These are phyloP conservation scores for Wiebesia pumilae DNA, from an alignment of 1,140 invertebrate genomes.

Conservation along the genomic window DNA sequence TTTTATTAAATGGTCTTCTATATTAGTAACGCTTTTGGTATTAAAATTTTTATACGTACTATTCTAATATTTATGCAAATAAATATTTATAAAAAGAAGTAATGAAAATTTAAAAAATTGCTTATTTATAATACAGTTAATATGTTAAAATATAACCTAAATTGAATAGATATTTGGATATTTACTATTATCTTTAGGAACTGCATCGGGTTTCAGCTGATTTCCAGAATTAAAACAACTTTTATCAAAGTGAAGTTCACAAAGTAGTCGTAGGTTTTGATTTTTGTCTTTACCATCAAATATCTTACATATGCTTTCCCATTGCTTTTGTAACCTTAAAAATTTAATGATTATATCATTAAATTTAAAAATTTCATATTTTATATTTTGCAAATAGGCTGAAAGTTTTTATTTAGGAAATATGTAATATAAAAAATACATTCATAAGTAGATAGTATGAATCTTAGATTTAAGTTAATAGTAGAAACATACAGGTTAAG, in stretches of 20 bases:
- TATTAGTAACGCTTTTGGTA: too few species aligned
- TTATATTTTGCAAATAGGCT: neutral
- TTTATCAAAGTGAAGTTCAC: conserved; percentile 60
- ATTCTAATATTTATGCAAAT: too few species aligned
- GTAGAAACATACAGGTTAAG: neutral
- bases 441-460: neutral
- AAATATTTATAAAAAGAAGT: too few species aligned
- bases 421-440: neutral
- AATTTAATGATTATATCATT: conserved; percentile 19
- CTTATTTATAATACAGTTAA: too few species aligned
- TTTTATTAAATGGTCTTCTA: too few species aligned
- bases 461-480: neutral
- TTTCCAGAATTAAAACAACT: conserved; percentile 38
- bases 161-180: neutral
- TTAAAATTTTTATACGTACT: too few species aligned
- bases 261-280: conserved; percentile 46
- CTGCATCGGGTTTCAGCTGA: conserved; percentile 50
- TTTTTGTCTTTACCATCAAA: neutral
- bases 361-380: neutral
- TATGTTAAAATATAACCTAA: too few species aligned
- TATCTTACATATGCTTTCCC: conserved; percentile 54
- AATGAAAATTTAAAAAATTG: too few species aligned
- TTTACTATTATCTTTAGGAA: conserved; percentile 55
- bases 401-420: neutral
- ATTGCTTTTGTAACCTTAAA: conserved; percentile 50